Conservation (phyloP, 2,113 vertebrate genomes). For the cattle (Bos taurus) region DNA sequence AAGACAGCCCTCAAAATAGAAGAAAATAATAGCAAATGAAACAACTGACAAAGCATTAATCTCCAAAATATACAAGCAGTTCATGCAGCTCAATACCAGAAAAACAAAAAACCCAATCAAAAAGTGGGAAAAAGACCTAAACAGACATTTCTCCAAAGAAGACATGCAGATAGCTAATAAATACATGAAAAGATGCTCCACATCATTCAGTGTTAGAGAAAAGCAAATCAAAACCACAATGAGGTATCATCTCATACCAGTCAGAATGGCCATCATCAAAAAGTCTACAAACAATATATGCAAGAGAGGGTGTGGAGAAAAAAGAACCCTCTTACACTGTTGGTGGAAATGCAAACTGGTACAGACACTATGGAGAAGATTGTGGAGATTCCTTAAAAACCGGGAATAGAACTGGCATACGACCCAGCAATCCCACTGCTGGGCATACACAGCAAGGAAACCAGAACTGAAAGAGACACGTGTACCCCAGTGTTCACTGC, state of each 20-base stretch:
- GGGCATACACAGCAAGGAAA: background rate
- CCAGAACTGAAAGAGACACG: background rate
- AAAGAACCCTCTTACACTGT: background rate
- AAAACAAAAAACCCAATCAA: background rate
- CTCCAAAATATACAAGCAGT: background rate
- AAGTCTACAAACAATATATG: background rate
- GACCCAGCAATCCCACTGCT: background rate
- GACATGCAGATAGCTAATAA: background rate
- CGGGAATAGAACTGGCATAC: background rate
- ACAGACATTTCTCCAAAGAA: background rate
- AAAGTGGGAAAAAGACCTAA: background rate
- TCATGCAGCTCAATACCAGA: background rate
- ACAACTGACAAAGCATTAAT: background rate
- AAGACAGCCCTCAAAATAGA: background rate
- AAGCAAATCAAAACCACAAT: background rate
- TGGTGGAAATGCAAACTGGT: background rate
- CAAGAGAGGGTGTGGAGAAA: background rate
- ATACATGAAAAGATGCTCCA: background rate
- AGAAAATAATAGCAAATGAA: background rate
- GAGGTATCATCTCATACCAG: background rate
- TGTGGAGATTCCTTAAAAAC: background rate
- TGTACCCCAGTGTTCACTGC: fast-evolving
- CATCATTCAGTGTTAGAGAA: background rate
- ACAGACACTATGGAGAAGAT: background rate
- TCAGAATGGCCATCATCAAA: background rate